Percentiles rank a stretch among this genome's conserved stretches.
phyloP scores from a whole-genome alignment of 2,113 vertebrate species.

The Sus scrofa region DNA sequence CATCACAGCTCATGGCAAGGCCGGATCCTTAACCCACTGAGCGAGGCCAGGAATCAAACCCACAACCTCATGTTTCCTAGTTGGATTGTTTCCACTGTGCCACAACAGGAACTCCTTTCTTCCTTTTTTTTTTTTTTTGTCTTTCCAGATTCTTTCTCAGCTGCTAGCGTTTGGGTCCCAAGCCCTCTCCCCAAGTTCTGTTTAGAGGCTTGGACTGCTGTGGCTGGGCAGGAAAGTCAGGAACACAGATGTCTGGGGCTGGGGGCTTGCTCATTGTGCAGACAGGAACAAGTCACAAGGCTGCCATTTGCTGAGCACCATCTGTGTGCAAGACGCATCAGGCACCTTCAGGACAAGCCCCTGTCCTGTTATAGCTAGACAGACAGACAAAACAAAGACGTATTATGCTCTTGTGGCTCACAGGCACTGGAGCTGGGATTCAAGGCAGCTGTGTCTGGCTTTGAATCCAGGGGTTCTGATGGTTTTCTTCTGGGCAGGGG shows the following conservation, averaged over 20 bases:
- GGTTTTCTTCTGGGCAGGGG: background rate
- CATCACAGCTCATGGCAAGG: no score
- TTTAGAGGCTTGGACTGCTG: background rate
- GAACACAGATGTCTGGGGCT: background rate
- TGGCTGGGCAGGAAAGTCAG: background rate
- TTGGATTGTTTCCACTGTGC: no score
- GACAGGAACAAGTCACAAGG: background rate
- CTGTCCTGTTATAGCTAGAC: background rate
- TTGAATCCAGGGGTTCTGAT: background rate
- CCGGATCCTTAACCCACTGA: no score
- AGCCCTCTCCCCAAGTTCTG: background rate
- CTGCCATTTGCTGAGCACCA: background rate
- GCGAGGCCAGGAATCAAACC: no score
- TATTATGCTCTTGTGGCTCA: background rate
- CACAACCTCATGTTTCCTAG: no score
- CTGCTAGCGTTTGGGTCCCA: background rate
- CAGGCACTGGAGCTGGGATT: background rate
- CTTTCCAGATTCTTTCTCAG: background rate
- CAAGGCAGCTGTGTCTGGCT: background rate
- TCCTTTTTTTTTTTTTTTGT: no score
- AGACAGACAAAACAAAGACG: background rate
- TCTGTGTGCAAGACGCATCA: background rate
- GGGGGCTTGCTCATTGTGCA: background rate
- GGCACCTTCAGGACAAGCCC: background rate
- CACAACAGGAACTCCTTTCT: no score